phyloP scores from a whole-genome alignment of 2,888 invertebrate species.

The Choristoneura rosaceana region DNA sequence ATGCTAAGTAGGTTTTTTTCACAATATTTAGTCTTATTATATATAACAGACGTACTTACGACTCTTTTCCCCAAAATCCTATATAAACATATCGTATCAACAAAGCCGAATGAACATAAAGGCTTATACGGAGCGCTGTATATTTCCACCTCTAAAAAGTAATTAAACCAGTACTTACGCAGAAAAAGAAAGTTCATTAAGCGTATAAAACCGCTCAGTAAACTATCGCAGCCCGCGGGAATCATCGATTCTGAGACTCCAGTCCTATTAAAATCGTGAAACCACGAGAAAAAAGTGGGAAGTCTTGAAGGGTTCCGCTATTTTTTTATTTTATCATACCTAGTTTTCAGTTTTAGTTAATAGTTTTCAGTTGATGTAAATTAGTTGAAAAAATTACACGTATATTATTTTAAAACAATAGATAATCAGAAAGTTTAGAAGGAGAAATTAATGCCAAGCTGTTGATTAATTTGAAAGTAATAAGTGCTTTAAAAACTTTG shows the following conservation, averaged over 20 bases:
- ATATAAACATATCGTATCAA: neutral
- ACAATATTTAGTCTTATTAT: too few relatives aligned
- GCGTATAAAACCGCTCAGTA: constrained; percentile 45
- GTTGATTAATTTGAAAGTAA: too few relatives aligned
- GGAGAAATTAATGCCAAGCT: neutral
- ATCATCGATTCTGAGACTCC: constrained; percentile 70
- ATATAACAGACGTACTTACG: too few relatives aligned
- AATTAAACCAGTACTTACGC: constrained; percentile 26
- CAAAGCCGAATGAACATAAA: neutral
- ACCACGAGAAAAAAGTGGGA: constrained; percentile 31
- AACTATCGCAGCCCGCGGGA: constrained; percentile 52
- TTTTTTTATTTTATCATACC: neutral
- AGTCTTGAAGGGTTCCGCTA: constrained; percentile 24
- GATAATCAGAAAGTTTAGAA: neutral
- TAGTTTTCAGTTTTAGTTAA: neutral
- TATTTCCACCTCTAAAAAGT: constrained; percentile 7
- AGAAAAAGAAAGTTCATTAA: constrained; percentile 37
- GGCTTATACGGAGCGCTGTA: neutral
- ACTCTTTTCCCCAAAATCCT: too few relatives aligned
- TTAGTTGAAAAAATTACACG: too few relatives aligned
- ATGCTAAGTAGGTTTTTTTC: too few relatives aligned
- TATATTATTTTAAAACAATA: too few relatives aligned
- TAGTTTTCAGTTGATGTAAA: too few relatives aligned
- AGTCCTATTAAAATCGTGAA: constrained; percentile 74
- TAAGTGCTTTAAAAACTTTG: too few relatives aligned